These are phyloP conservation scores for Colossoma macropomum DNA, from an alignment of 2,113 vertebrate species.

Conservation along the genomic window DNA sequence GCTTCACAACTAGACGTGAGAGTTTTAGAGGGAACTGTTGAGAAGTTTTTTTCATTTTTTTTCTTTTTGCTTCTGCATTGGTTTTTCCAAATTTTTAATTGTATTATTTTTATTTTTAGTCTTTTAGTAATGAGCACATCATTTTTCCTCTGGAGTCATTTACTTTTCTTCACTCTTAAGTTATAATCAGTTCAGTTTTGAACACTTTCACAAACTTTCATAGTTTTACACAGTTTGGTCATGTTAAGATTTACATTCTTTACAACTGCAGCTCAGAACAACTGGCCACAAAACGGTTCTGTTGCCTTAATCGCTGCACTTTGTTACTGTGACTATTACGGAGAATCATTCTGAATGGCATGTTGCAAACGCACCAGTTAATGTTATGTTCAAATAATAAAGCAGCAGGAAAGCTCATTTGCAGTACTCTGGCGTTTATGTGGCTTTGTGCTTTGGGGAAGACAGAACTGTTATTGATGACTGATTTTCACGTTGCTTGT, in stretches of 20 bases:
- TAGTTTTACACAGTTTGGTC: background rate
- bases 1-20: background rate
- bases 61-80: background rate
- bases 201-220: no score
- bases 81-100: background rate
- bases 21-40: background rate
- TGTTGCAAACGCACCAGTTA: constrained; percentile 62
- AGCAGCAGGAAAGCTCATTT: constrained; percentile 69
- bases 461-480: constrained; percentile 93
- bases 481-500: constrained; percentile 86
- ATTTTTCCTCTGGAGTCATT: background rate
- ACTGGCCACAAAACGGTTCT: constrained; percentile 32
- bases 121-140: background rate
- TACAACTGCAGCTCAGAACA: constrained; percentile 17
- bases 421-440: constrained; percentile 85
- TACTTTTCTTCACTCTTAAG: background rate
- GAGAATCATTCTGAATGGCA: constrained; percentile 57
- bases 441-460: constrained; percentile 82
- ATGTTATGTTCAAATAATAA: constrained; percentile 67
- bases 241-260: constrained; percentile 36
- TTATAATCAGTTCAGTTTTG: constrained; percentile 5
- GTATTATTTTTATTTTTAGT: background rate
- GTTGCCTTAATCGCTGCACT: constrained; percentile 26
- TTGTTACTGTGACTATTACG: constrained; percentile 55
- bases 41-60: background rate